Evolutionary conservation across 23 tunicate species (phyloP).

Genomic region (Oikopleura vanhoeffeni): DNA sequence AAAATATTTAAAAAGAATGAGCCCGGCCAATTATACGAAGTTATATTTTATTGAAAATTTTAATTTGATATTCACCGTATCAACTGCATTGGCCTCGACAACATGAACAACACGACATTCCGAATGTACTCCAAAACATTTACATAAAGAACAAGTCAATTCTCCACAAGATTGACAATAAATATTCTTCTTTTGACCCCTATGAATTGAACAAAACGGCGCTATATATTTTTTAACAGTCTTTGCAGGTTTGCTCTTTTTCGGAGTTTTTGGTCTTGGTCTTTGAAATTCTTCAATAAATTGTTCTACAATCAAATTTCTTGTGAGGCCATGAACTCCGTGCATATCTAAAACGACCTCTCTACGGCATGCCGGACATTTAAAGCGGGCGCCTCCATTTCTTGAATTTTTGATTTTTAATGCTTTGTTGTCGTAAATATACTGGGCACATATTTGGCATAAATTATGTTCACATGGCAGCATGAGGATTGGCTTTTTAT

Average conservation of each 20-base stretch:
- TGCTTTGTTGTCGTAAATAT: slow-evolving; percentile 15
- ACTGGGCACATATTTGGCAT: slow-evolving; percentile 13
- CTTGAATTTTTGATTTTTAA: neutral
- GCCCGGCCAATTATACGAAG: no score
- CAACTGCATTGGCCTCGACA: neutral
- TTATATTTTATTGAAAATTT: no score
- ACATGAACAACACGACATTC: neutral
- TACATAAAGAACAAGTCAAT: neutral
- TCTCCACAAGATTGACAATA: neutral
- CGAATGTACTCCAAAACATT: neutral
- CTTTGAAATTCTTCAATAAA: neutral
- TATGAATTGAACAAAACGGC: neutral
- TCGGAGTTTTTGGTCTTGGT: neutral
- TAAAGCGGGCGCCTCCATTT: neutral
- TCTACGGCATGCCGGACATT: neutral
- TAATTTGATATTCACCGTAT: neutral
- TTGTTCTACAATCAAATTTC: neutral
- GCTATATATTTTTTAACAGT: neutral
- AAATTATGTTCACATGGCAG: neutral
- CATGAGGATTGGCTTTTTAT: neutral
- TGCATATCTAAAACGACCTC: slow-evolving; percentile 9
- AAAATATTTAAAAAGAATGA: no score
- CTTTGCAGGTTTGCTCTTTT: neutral
- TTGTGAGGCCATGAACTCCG: neutral
- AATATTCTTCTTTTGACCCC: neutral